phyloP scores from a whole-genome alignment of 2,888 invertebrate genomes.

The Xylota segnis region DNA sequence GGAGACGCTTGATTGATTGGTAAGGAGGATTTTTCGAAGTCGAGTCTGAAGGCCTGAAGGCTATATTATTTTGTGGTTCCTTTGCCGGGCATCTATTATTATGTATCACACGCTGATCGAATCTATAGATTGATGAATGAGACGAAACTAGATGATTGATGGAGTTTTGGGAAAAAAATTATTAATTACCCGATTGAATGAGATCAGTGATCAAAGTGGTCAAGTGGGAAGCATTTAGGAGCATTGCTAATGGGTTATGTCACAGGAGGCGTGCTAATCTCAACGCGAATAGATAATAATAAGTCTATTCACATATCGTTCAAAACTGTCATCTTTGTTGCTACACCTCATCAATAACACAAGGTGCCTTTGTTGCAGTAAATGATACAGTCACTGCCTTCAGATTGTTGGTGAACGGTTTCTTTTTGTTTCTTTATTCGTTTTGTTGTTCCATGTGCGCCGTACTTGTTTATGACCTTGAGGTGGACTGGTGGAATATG shows the following conservation, averaged over 20 bases:
- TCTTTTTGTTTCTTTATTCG: conserved; percentile 29
- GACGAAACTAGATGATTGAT: conserved; percentile 37
- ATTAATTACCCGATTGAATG: conserved; percentile 42
- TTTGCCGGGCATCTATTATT: conserved; percentile 12
- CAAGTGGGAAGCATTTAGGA: conserved; percentile 28
- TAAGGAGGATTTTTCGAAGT: conserved; percentile 28
- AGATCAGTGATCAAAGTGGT: conserved; percentile 48
- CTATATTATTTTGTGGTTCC: neutral
- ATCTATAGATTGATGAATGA: conserved; percentile 21
- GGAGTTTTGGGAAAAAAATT: conserved; percentile 1
- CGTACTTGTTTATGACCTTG: conserved; percentile 42
- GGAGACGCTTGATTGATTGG: conserved; percentile 47
- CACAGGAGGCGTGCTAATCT: conserved; percentile 21
- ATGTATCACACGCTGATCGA: neutral
- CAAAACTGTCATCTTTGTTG: conserved; percentile 46
- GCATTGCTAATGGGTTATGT: conserved; percentile 20
- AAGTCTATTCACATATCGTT: conserved; percentile 16
- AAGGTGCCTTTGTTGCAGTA: conserved; percentile 54
- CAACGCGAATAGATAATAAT: neutral
- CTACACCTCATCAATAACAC: conserved; percentile 47
- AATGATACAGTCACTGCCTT: conserved; percentile 12
- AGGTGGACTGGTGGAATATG: conserved; percentile 32
- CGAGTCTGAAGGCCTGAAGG: conserved; percentile 3
- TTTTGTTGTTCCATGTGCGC: conserved; percentile 21
- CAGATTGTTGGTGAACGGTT: conserved; percentile 41